These are phyloP conservation scores for Periophthalmus modestus DNA, from an alignment of 2,113 vertebrate species.

Conservation along the genomic window DNA sequence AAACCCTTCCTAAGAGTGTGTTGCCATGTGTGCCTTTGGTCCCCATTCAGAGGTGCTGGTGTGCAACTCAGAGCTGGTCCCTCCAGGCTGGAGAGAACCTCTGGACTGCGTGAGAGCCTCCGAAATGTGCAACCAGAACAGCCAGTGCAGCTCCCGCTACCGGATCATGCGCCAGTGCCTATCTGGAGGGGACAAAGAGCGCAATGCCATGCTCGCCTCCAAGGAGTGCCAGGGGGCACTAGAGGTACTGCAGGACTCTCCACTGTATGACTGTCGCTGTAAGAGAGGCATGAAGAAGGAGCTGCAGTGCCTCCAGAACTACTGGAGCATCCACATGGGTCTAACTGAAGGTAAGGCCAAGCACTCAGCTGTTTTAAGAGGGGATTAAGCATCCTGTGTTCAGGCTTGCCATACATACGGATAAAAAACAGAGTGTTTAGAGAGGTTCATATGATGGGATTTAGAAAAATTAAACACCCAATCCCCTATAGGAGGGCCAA, in stretches of 20 bases:
- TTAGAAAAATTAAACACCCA: too few relatives aligned
- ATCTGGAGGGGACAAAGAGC: conserved; percentile 85
- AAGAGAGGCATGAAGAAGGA: conserved; percentile 94
- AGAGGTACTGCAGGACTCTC: conserved; percentile 92
- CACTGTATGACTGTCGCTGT: conserved; percentile 90
- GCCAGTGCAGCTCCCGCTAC: conserved; percentile 91
- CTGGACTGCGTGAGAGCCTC: conserved; percentile 92
- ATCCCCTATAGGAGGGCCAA: too few relatives aligned
- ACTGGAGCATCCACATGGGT: conserved; percentile 96
- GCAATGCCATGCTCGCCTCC: conserved; percentile 90
- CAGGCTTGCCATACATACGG: not conserved
- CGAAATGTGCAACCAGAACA: conserved; percentile 88
- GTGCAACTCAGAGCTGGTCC: conserved; percentile 67
- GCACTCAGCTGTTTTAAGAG: not conserved
- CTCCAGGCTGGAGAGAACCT: conserved; percentile 82
- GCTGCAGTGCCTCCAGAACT: conserved; percentile 93
- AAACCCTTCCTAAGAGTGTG: not conserved
- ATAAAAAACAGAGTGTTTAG: conserved; percentile 3
- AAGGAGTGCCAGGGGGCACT: conserved; percentile 90
- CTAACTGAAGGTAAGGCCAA: conserved; percentile 83
- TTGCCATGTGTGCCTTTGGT: conserved; percentile 4
- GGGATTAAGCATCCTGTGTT: conserved; percentile 21
- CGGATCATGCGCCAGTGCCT: conserved; percentile 94
- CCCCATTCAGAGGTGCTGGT: conserved; percentile 76
- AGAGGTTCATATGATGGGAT: conserved; percentile 4